These are phyloP conservation scores for Temnothorax unifasciatus DNA, from an alignment of 2,888 invertebrate species.

Conservation along the genomic window DNA sequence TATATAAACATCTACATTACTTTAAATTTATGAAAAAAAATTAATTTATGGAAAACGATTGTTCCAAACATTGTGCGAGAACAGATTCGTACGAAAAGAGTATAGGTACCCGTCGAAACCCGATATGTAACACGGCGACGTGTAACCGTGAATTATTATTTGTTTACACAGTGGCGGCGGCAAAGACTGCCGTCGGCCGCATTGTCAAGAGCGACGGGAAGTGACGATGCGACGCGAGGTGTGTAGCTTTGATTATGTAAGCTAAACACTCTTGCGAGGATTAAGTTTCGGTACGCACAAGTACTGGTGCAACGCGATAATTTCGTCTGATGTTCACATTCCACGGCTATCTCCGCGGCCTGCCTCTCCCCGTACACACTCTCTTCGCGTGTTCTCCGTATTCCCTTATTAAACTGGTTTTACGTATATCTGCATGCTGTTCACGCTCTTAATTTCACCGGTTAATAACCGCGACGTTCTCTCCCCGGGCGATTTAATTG, in stretches of 20 bases:
- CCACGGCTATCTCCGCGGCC: conserved; percentile 66
- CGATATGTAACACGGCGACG: background rate
- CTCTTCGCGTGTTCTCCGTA: background rate
- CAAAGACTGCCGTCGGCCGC: too few relatives aligned
- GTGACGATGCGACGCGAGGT: conserved; percentile 9
- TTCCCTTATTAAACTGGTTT: conserved; percentile 47
- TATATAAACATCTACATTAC: background rate
- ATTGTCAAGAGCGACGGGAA: conserved; percentile 22
- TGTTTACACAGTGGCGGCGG: conserved; percentile 15
- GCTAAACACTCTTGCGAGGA: conserved; percentile 19
- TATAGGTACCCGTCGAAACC: background rate
- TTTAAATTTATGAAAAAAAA: background rate
- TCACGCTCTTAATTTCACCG: conserved; percentile 37
- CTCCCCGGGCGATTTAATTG: conserved; percentile 22
- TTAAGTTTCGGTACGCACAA: conserved; percentile 36
- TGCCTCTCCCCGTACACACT: background rate
- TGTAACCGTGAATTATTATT: conserved; percentile 11
- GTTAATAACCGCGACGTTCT: conserved; percentile 29
- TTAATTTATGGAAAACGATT: background rate
- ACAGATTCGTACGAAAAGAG: background rate
- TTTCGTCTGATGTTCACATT: conserved; percentile 68
- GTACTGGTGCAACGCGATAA: conserved; percentile 48
- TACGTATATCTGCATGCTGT: conserved; percentile 21
- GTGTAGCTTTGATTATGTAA: conserved; percentile 39
- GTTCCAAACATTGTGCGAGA: background rate